Percentiles rank a stretch among this genome's conserved stretches.
Conservation (phyloP, 2,113 vertebrate genomes). For the Heptranchias perlo region DNA sequence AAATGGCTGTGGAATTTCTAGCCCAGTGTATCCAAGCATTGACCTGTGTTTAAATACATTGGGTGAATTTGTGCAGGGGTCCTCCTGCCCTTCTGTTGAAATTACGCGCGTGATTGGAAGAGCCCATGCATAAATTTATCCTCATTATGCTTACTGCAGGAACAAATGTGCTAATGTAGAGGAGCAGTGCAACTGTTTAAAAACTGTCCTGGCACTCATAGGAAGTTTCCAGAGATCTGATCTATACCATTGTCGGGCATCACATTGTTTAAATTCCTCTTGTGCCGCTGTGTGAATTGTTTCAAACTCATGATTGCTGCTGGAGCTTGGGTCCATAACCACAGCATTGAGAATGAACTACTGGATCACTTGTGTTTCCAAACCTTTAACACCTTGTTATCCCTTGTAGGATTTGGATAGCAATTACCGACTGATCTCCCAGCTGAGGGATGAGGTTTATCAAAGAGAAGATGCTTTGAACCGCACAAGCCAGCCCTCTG, state of each 20-base stretch:
- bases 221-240: background rate
- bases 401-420: slow-evolving; percentile 35
- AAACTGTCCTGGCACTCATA: background rate
- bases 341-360: too few species aligned
- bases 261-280: background rate
- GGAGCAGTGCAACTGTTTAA: background rate
- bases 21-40: background rate
- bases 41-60: background rate
- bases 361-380: background rate
- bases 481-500: background rate
- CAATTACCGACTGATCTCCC: slow-evolving; percentile 40
- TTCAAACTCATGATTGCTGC: background rate
- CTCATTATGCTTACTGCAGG: background rate
- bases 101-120: background rate
- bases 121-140: background rate
- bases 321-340: background rate
- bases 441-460: slow-evolving; percentile 42
- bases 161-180: background rate
- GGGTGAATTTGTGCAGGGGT: background rate
- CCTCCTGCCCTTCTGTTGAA: background rate
- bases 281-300: background rate
- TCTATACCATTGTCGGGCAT: background rate
- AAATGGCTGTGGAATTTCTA: too few species aligned
- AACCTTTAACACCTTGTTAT: background rate
- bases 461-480: slow-evolving; percentile 40